Percentiles rank a stretch among this genome's conserved stretches.
phyloP scores from a whole-genome alignment of 2,113 vertebrate genomes.

The Barnardius zonarius region DNA sequence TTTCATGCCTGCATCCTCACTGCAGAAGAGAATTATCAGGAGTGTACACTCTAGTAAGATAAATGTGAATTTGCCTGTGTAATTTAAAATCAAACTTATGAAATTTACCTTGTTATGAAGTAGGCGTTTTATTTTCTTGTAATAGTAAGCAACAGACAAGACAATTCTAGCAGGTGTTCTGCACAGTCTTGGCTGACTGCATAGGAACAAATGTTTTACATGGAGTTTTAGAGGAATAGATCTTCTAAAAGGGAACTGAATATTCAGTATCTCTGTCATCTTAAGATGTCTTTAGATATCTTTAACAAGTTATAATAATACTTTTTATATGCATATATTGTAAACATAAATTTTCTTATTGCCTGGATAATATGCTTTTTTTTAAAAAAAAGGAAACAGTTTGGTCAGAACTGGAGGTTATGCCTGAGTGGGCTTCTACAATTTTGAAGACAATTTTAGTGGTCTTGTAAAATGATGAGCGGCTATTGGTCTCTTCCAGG shows the following conservation, averaged over 20 bases:
- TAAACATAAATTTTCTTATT: background rate
- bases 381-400: background rate
- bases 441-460: slow-evolving; percentile 40
- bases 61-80: background rate
- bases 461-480: background rate
- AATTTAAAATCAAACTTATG: background rate
- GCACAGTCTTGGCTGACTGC: background rate
- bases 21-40: background rate
- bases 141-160: background rate
- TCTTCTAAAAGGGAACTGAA: background rate
- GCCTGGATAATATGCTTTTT: background rate
- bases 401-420: background rate
- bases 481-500: background rate
- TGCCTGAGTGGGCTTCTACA: background rate
- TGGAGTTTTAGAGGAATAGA: background rate
- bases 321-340: background rate
- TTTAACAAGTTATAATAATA: background rate
- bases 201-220: background rate
- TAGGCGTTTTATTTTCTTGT: background rate
- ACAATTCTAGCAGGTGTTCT: background rate
- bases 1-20: background rate
- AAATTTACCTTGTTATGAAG: background rate
- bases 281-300: background rate
- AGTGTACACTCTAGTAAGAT: background rate
- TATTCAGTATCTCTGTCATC: background rate